Conservation (phyloP, 2,797 vertebrate genomes). For the Falco biarmicus region DNA sequence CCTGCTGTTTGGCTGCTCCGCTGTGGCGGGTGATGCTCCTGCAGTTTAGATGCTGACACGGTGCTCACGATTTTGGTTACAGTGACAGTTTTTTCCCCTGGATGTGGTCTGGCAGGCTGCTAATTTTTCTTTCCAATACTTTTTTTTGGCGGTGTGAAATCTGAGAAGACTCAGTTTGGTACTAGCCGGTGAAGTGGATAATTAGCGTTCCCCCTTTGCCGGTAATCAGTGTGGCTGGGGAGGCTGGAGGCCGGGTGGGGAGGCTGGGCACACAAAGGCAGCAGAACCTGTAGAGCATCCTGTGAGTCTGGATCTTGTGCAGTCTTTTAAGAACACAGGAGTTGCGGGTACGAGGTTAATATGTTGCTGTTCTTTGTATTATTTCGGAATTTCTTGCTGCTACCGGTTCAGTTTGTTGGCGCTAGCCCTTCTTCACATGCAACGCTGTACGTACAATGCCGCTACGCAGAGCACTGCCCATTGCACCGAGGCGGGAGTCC, state of each 20-base stretch:
- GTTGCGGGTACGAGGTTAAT: not conserved
- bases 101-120: conserved; percentile 2
- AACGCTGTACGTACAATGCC: accelerated
- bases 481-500: not conserved
- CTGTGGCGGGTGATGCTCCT: not conserved
- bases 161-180: not conserved
- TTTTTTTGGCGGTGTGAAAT: not conserved
- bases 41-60: not conserved
- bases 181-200: accelerated
- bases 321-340: not conserved
- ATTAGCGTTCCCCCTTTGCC: accelerated
- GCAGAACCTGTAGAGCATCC: accelerated
- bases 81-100: not conserved
- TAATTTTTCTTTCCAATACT: not conserved
- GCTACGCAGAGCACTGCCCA: accelerated
- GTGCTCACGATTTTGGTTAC: not conserved
- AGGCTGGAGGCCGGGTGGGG: not conserved
- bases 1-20: not conserved
- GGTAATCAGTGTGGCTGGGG: accelerated
- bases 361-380: not conserved
- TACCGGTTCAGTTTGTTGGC: accelerated
- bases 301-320: not conserved
- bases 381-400: accelerated
- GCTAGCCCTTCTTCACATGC: accelerated
- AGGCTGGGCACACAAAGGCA: not conserved